Evolutionary conservation across 2,888 invertebrate genomes (phyloP), one percentile per base, ranked within the genome.

Genomic region (Macaria liturata): DNA sequence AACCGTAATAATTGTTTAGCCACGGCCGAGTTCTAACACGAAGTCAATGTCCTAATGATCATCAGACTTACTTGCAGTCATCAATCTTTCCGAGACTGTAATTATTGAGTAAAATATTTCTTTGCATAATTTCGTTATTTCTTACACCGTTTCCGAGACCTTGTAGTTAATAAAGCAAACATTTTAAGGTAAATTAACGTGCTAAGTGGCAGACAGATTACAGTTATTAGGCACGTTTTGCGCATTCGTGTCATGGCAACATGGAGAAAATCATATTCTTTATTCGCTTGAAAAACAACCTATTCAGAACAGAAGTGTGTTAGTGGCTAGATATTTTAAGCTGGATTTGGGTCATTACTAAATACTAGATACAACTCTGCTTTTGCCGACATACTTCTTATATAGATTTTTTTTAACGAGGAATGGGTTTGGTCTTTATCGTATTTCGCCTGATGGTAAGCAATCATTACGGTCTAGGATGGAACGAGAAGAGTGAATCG

Each of bases 161-260:
- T 55, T 56, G 59, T 20, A 40, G 52, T 46, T 52, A 49, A 56
- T 56, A 52, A 60, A 60, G 59, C 56, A 60, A 56, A 60, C 59
- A 60, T 49, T 51, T 59, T 48, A 56, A 52, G 52, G 48, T 46
- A 60, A 52, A 56, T 60, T 56, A 59, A 43, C 55, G 55, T 9
- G 45, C 51, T 54, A 54, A 49, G 49, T 54, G 47, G 40, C 32
- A 46, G 44, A 52, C 32, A 39, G 34, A 60, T 53, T 49, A 60
- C 55, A 43, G 55, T 52, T 55, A 52, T 49, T 51, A 52, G 37
- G 52, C 59, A 60, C 59, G 55, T 60, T 32, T 60, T 60, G 52
- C 48, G 55, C 48, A 54, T 55, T 60, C 49, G 52, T 60, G 59
- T 60, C 55, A 59, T 47, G 59, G 59, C 46, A 53, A 58, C 48